Percentiles rank a stretch among this genome's conserved stretches.
phyloP scores from a whole-genome alignment of 2,797 vertebrate species.

The Lepus townsendii region DNA sequence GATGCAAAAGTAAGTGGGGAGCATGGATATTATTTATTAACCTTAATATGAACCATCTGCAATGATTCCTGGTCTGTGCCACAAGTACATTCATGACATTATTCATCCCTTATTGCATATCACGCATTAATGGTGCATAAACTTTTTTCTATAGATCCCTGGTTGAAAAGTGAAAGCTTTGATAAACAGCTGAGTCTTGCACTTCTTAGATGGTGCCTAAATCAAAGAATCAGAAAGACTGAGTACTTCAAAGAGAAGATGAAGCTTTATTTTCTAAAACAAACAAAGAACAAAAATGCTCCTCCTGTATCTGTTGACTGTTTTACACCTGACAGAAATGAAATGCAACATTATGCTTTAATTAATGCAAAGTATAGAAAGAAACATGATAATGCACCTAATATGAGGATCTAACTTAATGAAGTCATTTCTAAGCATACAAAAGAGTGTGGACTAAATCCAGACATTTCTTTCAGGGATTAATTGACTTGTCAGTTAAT shows the following conservation, averaged over 20 bases:
- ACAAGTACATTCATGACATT: background rate
- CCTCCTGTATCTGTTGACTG: background rate
- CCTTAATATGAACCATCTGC: background rate
- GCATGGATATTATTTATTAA: background rate
- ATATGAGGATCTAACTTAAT: background rate
- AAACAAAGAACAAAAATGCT: background rate
- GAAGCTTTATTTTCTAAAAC: slow-evolving; percentile 27
- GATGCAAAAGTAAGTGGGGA: background rate
- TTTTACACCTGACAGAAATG: background rate
- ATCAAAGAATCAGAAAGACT: slow-evolving; percentile 32
- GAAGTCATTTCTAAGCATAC: slow-evolving; percentile 26
- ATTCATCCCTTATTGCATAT: slow-evolving; percentile 19
- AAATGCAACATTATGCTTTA: slow-evolving; percentile 13
- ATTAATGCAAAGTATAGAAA: slow-evolving; percentile 39
- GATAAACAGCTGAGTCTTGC: background rate
- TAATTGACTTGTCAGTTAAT: background rate
- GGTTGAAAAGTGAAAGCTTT: slow-evolving; percentile 49
- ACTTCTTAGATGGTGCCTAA: background rate
- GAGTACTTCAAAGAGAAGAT: slow-evolving; percentile 49
- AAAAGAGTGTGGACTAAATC: background rate
- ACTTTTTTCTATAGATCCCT: background rate
- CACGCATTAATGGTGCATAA: background rate
- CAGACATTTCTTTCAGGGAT: slow-evolving; percentile 17
- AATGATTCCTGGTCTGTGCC: background rate
- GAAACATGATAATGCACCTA: background rate